Evolutionary conservation across 2,113 vertebrate species (phyloP), one percentile per base, ranked within the genome.

Genomic region (Procavia capensis): DNA sequence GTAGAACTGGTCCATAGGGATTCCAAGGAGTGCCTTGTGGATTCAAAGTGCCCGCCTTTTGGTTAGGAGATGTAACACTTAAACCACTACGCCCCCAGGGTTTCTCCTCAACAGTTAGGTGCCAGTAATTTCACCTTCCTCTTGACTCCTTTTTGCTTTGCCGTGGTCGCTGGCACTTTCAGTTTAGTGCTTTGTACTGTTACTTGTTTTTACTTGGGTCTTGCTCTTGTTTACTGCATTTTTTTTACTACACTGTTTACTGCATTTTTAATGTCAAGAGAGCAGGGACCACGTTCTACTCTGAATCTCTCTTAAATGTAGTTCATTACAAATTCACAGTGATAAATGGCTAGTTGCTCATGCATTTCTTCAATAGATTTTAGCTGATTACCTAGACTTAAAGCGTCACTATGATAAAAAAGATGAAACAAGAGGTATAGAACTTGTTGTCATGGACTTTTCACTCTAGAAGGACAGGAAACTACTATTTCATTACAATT

Each of bases 281-380:
- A 78, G 54, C 22, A 93, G 59, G 41, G 9, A 27, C 72, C 50
- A 45, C 81, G 11, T 81, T 93, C 4, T 74, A 20, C 75, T 66
- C 4, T 54, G 9, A 54, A 13, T 54, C 50, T 54, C 50, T 54
- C 50, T 54, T 54, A 54, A 92, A n/a, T 79, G 63, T 3, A 85
- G 17, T 36, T 86, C 6, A 34, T 91, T 95, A 86, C n/a, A 93
- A 93, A 70, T 74, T 31, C 88, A n/a, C 91, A 47, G 16, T 64
- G 41, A 84, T 68, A 82, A n/a, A 41, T 63, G 72, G 36, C 27
- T 45, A n/a, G 43, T 88, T 93, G 22, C 47, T 86, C 24, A 34
- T 31, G 88, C 27, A 39, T 64, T 78, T n/a, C 90, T 95, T 72
- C 9, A 9, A 36, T 29, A 66, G 81, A 45, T 84, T 88, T 39